A percentile compares a stretch with the other conserved stretches of the same genome.
Evolutionary conservation across 2,888 invertebrate species (phyloP).

Genomic region (Meiosimyza platycephala): DNA sequence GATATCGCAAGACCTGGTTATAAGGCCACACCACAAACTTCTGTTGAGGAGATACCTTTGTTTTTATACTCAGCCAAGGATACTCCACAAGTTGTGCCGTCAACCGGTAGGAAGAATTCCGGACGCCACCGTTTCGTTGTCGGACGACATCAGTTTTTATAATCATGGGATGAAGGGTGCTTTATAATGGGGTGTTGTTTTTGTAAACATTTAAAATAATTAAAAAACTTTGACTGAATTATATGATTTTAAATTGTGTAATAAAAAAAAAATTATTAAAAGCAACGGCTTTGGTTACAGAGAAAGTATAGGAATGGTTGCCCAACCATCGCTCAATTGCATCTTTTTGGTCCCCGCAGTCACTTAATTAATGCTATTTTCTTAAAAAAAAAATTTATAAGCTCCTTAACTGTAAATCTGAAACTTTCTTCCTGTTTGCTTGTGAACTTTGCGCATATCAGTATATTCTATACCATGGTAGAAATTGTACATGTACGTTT

Average conservation of each 20-base stretch:
- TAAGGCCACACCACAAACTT: constrained; percentile 48
- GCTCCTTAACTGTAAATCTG: too few relatives aligned
- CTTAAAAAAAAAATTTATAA: too few relatives aligned
- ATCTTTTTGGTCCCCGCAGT: too few relatives aligned
- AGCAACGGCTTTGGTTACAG: too few relatives aligned
- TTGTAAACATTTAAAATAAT: constrained; percentile 30
- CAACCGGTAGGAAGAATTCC: constrained; percentile 26
- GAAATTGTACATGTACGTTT: too few relatives aligned
- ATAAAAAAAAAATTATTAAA: not conserved
- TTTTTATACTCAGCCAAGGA: constrained; percentile 59
- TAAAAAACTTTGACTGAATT: constrained; percentile 30
- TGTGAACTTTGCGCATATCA: too few relatives aligned
- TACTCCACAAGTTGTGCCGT: constrained; percentile 40
- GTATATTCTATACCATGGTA: too few relatives aligned
- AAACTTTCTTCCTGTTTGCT: too few relatives aligned
- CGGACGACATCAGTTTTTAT: constrained; percentile 36
- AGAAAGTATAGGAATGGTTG: too few relatives aligned
- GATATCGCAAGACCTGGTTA: constrained; percentile 48
- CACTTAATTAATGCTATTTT: too few relatives aligned
- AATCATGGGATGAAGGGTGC: not conserved
- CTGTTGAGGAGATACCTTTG: constrained; percentile 59
- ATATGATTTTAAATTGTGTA: constrained; percentile 15
- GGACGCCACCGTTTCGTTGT: constrained; percentile 46
- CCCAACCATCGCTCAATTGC: too few relatives aligned
- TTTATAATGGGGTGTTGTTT: not conserved